phyloP scores from a whole-genome alignment of 2,888 invertebrate genomes.

The Elgonia sp. region DNA sequence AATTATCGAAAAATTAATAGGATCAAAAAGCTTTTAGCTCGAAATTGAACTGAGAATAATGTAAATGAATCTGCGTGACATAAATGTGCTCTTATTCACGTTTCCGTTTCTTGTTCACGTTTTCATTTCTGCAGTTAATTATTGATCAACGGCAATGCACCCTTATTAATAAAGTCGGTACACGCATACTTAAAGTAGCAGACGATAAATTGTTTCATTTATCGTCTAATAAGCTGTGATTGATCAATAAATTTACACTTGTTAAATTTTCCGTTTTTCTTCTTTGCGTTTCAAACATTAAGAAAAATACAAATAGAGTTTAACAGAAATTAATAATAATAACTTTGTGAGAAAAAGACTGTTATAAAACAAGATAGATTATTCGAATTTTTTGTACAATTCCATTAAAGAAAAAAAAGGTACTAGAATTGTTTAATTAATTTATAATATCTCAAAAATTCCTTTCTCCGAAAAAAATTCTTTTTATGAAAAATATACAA shows the following conservation, averaged over 20 bases:
- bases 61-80: constrained; percentile 28
- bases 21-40: constrained; percentile 32
- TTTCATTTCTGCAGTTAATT: constrained; percentile 52
- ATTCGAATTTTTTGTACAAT: no score
- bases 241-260: constrained; percentile 57
- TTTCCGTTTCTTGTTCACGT: constrained; percentile 35
- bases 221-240: background rate
- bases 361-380: no score
- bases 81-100: constrained; percentile 30
- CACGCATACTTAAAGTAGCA: constrained; percentile 36
- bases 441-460: no score
- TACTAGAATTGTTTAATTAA: no score
- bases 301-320: background rate
- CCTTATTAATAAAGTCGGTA: constrained; percentile 43
- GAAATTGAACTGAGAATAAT: constrained; percentile 39
- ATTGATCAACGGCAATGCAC: constrained; percentile 54
- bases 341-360: no score
- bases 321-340: no score
- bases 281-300: background rate
- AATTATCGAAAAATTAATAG: constrained; percentile 32
- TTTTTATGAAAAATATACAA: no score
- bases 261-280: background rate
- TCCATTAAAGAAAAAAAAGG: no score
- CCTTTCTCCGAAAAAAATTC: no score
- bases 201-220: constrained; percentile 34